These are phyloP conservation scores for Pachyrhynchus sulphureomaculatus DNA, from an alignment of 1,140 invertebrate species.

Conservation along the genomic window DNA sequence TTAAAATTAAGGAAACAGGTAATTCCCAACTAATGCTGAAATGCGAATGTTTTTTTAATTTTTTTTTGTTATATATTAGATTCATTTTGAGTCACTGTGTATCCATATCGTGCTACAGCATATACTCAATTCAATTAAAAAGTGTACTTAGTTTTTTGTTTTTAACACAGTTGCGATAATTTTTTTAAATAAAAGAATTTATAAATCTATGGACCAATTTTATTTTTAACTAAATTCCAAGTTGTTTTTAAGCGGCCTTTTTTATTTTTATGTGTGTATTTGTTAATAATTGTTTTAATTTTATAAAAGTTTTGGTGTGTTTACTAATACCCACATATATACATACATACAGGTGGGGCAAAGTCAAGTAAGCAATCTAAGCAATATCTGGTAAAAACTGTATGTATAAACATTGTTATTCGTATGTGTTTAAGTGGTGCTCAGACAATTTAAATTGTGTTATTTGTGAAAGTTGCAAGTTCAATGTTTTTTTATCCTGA, in stretches of 20 bases:
- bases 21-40: too few relatives aligned
- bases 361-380: conserved; percentile 54
- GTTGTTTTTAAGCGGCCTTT: conserved; percentile 45
- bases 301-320: conserved; percentile 41
- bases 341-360: conserved; percentile 54
- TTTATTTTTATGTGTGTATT: conserved; percentile 46
- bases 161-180: conserved; percentile 48
- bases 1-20: too few relatives aligned
- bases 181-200: conserved; percentile 38
- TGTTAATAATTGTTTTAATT: conserved; percentile 26
- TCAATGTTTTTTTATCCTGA: conserved; percentile 50
- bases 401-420: conserved; percentile 54
- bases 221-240: conserved; percentile 43
- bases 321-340: conserved; percentile 54
- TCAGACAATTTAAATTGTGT: conserved; percentile 52
- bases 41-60: too few relatives aligned
- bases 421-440: conserved; percentile 53
- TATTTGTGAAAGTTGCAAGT: conserved; percentile 52
- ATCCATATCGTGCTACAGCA: conserved; percentile 2
- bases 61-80: neutral
- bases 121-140: conserved; percentile 39
- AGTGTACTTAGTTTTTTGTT: conserved; percentile 49
- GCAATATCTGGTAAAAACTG: conserved; percentile 53
- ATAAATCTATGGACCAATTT: conserved; percentile 40
- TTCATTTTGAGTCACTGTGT: conserved; percentile 3